These are phyloP conservation scores for human (Homo sapiens) DNA, from an alignment of 2,113 vertebrate species.

Conservation along the genomic window DNA sequence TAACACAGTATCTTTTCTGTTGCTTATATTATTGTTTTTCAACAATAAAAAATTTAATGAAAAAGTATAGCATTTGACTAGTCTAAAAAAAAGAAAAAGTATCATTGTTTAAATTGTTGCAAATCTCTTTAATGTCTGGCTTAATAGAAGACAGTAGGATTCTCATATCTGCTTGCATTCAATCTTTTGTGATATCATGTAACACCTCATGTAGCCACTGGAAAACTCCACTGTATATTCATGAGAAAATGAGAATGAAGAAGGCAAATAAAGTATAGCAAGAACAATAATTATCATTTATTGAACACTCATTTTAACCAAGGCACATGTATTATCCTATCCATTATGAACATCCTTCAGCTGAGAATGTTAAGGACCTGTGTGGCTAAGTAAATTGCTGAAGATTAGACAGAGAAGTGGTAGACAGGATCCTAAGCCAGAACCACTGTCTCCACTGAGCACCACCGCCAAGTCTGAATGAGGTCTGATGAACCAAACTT, in stretches of 20 bases:
- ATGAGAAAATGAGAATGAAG: background rate
- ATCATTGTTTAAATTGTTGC: background rate
- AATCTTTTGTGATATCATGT: background rate
- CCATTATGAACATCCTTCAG: background rate
- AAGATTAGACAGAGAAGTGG: background rate
- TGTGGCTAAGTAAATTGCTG: background rate
- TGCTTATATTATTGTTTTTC: background rate
- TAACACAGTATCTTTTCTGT: background rate
- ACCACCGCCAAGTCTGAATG: background rate
- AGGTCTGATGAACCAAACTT: background rate
- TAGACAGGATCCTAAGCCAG: background rate
- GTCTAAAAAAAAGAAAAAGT: too few species aligned
- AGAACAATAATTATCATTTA: background rate
- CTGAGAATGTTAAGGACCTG: background rate
- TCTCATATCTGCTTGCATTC: background rate
- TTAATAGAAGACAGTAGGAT: background rate
- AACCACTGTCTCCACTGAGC: background rate
- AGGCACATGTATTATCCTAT: background rate
- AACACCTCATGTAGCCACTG: background rate
- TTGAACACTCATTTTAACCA: background rate
- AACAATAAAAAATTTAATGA: conserved; percentile 12
- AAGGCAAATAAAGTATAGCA: background rate
- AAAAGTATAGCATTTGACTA: background rate
- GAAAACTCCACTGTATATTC: background rate
- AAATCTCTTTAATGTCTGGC: background rate